A percentile compares a stretch with the other conserved stretches of the same genome.
These are phyloP conservation scores for Chloroclysta siterata DNA, from an alignment of 2,888 invertebrate species.

Conservation along the genomic window DNA sequence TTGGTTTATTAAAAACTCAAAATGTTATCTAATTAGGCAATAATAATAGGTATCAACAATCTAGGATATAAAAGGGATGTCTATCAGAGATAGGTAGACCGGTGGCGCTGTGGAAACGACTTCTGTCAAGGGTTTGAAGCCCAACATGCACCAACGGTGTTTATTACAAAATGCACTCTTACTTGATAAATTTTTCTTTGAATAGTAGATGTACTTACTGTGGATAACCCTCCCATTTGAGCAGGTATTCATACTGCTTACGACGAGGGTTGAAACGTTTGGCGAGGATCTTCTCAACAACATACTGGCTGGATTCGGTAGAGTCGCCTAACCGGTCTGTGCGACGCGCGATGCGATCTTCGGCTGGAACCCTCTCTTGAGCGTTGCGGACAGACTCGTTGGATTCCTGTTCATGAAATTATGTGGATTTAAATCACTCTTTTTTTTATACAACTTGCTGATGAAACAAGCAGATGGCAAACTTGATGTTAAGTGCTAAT, in stretches of 20 bases:
- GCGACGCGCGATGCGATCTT: slow-evolving; percentile 78
- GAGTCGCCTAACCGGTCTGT: slow-evolving; percentile 69
- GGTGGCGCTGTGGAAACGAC: no score
- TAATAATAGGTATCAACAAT: no score
- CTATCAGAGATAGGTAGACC: no score
- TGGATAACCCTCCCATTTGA: slow-evolving; percentile 93
- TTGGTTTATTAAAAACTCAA: no score
- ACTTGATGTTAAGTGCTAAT: no score
- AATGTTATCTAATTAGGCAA: no score
- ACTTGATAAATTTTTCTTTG: neutral
- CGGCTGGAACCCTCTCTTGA: slow-evolving; percentile 78
- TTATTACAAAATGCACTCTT: no score
- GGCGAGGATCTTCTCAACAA: slow-evolving; percentile 93
- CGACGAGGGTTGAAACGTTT: slow-evolving; percentile 92
- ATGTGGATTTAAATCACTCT: neutral
- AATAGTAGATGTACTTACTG: slow-evolving; percentile 81
- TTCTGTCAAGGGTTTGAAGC: no score
- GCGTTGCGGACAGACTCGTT: slow-evolving; percentile 75
- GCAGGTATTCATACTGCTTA: slow-evolving; percentile 91
- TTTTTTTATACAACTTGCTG: no score
- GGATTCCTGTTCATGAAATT: slow-evolving; percentile 42
- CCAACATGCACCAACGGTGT: no score
- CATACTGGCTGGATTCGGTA: slow-evolving; percentile 86
- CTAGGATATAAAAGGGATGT: no score
- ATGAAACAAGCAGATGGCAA: no score